Conservation (phyloP, 2,888 invertebrate genomes). For the Euzetes globulus region DNA sequence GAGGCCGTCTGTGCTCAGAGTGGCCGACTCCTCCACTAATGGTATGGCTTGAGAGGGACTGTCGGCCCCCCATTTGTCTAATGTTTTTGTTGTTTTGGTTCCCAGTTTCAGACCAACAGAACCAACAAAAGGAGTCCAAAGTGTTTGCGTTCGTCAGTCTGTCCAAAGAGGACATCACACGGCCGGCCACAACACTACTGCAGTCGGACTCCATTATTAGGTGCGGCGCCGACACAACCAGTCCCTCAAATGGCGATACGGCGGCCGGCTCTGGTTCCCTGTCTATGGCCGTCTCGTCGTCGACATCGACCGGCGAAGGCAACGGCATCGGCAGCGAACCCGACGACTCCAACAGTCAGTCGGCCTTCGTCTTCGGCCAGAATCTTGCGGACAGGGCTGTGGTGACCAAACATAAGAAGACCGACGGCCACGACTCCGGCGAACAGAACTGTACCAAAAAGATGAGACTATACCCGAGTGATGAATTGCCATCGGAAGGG, state of each 20-base stretch:
- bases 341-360: not conserved
- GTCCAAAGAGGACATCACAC: slow-evolving; percentile 20
- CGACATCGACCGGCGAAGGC: not conserved
- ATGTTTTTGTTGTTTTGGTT: too few species aligned
- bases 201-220: not conserved
- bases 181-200: not conserved
- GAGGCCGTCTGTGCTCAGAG: not conserved
- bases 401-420: not conserved
- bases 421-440: too few species aligned
- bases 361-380: slow-evolving; percentile 36
- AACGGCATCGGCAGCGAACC: not conserved
- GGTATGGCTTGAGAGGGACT: not conserved
- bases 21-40: not conserved
- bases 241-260: not conserved
- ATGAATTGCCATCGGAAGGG: too few species aligned
- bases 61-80: too few species aligned
- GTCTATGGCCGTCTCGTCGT: not conserved
- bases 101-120: too few species aligned
- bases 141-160: slow-evolving; percentile 22
- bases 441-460: too few species aligned
- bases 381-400: slow-evolving; percentile 36
- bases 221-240: not conserved
- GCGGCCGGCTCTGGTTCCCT: not conserved
- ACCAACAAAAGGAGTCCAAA: not conserved
- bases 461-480: too few species aligned